Evolutionary conservation across 1,140 invertebrate species (phyloP), one percentile per base, ranked within the genome.

Genomic region (Zaprionus ghesquierei): DNA sequence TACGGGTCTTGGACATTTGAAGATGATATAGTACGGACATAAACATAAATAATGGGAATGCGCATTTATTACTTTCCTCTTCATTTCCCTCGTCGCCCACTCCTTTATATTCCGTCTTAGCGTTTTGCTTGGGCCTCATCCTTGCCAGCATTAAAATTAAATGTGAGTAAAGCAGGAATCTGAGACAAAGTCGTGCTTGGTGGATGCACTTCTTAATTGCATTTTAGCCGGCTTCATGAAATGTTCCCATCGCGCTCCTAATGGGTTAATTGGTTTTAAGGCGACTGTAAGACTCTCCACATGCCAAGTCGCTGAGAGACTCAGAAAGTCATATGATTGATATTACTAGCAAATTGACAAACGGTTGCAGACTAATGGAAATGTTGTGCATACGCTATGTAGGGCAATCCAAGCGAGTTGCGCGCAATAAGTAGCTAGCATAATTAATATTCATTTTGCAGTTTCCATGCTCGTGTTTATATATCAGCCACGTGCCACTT

Each of bases 1-100:
- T 9, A 5, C 29, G 31, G 18, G 13, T 33, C 49, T 68, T 77
- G 82, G 75, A 86, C 82, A 85, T 86, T 85, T 86, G 82, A 86
- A 87, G 79, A 86, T 86, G 82, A 86, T 86, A 79, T 86, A 86
- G 82, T 87, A 79, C 82, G 84, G 82, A 86, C 82, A 86, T 86
- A 86, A 86, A 86, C 82, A 86, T 86, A 86, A 86, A 86, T 86
- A 86, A 86, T 86, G 82, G 82, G 75, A 87, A 87, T 81, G 82
- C 82, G 82, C 82, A 86, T 82, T 86, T 86, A 86, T 86, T 86
- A 86, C 82, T 86, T 86, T 86, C 68, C 50, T 54, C 68, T 50
- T 49, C 59, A 15, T 29, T 18, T 23, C 10, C 31, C 33, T 49
- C 49, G 18, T 74, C 70, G 63, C 68, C 72, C 64, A 51, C 25